Evolutionary conservation across 2,113 vertebrate genomes (phyloP).

Genomic region (Oncorhynchus masou): DNA sequence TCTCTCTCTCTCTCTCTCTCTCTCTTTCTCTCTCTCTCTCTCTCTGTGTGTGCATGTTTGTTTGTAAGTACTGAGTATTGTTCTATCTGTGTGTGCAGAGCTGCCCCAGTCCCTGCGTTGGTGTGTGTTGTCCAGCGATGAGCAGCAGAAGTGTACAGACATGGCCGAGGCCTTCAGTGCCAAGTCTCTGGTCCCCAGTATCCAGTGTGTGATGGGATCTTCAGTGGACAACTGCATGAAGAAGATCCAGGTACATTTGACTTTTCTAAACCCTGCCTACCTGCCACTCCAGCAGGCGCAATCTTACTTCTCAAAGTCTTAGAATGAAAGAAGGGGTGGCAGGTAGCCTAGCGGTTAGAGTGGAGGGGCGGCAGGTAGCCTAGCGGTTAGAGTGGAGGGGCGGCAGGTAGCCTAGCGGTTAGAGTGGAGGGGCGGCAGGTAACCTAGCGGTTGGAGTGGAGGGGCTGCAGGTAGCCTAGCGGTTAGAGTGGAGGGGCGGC

Average conservation of each 20-base stretch:
- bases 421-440: no score
- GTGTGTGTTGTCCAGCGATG: conserved; percentile 84
- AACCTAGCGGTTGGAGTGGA: no score
- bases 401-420: no score
- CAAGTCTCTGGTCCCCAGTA: conserved; percentile 74
- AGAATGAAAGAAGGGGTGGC: no score
- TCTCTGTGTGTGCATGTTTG: not conserved
- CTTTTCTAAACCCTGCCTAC: no score
- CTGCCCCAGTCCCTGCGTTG: conserved; percentile 79
- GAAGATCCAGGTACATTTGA: conserved; percentile 79
- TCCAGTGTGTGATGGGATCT: conserved; percentile 81
- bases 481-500: no score
- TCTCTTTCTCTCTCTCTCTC: not conserved
- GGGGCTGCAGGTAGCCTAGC: no score
- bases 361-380: no score
- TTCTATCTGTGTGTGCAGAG: conserved; percentile 52
- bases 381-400: no score
- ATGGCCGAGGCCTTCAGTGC: conserved; percentile 80
- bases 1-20: not conserved
- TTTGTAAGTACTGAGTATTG: not conserved
- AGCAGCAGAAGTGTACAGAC: conserved; percentile 86
- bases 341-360: no score
- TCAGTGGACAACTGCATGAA: conserved; percentile 83
- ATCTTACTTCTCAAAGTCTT: no score
- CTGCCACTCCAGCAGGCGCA: no score